These are phyloP conservation scores for Pterocles orientalis DNA, from an alignment of 2,113 vertebrate genomes.

Conservation along the genomic window DNA sequence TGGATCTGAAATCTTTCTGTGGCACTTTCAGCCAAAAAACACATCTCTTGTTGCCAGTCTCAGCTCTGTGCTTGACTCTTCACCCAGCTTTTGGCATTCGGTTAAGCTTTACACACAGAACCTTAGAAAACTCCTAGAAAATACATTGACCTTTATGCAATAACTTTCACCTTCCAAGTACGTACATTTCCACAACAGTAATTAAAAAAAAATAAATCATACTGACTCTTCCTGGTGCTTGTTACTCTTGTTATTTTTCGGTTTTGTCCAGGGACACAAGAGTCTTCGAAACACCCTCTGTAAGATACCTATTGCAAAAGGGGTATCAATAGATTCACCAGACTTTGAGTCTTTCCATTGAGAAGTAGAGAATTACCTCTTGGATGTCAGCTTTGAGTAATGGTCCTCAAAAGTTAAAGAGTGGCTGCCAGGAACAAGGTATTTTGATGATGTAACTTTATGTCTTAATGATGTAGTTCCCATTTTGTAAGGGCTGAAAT, in stretches of 20 bases:
- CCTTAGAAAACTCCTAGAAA: neutral
- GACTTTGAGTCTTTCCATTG: neutral
- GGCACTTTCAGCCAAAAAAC: neutral
- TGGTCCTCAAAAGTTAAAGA: neutral
- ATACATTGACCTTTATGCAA: neutral
- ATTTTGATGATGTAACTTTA: neutral
- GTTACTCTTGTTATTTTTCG: neutral
- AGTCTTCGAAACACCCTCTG: neutral
- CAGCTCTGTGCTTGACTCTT: neutral
- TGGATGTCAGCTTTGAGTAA: neutral
- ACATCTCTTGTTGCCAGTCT: no score
- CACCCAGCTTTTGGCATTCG: neutral
- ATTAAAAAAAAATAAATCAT: neutral
- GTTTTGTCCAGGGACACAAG: neutral
- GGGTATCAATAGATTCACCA: neutral
- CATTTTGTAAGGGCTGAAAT: neutral
- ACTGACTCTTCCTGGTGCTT: neutral
- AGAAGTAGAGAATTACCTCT: neutral
- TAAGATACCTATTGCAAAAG: neutral
- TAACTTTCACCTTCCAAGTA: neutral
- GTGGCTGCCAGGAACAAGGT: neutral
- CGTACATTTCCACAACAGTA: neutral
- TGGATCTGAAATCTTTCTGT: neutral
- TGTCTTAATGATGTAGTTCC: neutral
- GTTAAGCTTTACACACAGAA: neutral